These are phyloP conservation scores for Takifugu bimaculatus DNA, from an alignment of 2,113 vertebrate genomes.

Conservation along the genomic window DNA sequence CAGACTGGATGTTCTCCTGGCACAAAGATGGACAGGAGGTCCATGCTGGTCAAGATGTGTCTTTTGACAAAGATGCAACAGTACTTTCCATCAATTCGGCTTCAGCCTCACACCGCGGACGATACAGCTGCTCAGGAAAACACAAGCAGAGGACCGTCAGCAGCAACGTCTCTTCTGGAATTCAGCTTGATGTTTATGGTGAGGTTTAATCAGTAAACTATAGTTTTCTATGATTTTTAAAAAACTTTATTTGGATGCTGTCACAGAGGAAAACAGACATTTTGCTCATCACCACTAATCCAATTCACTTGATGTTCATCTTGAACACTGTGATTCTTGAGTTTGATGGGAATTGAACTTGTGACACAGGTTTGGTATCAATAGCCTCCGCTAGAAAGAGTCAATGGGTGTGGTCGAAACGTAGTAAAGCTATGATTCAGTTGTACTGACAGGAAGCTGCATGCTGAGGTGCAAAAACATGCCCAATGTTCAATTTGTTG, in stretches of 20 bases:
- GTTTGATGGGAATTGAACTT: too few relatives aligned
- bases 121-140: conserved; percentile 28
- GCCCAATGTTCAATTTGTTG: too few relatives aligned
- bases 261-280: too few relatives aligned
- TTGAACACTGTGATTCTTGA: too few relatives aligned
- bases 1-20: conserved; percentile 48
- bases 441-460: too few relatives aligned
- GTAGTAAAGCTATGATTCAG: too few relatives aligned
- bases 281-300: too few relatives aligned
- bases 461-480: too few relatives aligned
- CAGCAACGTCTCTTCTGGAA: neutral
- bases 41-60: accelerated
- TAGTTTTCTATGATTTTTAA: neutral
- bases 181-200: conserved; percentile 46
- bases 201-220: conserved; percentile 10
- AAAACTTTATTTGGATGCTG: neutral
- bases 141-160: conserved; percentile 23
- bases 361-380: too few relatives aligned
- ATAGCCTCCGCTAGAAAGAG: too few relatives aligned
- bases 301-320: too few relatives aligned
- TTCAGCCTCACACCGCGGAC: conserved; percentile 8
- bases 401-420: too few relatives aligned
- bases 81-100: conserved; percentile 24
- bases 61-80: neutral
- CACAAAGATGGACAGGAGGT: neutral